Evolutionary conservation across 2,888 invertebrate genomes (phyloP).

Genomic region (Rapana venosa): DNA sequence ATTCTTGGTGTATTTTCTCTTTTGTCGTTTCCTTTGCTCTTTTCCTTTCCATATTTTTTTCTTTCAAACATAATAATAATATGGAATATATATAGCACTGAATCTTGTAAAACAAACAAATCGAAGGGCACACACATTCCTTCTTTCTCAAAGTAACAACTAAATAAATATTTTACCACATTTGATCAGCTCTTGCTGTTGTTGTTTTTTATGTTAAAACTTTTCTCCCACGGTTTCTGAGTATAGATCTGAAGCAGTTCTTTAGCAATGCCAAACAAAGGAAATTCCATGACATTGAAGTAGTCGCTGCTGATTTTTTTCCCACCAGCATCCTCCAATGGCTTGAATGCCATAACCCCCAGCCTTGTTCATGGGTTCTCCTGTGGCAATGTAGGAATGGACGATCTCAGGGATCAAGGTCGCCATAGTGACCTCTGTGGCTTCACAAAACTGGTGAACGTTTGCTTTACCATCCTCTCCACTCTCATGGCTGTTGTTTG

Average conservation of each 20-base stretch:
- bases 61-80: too few species aligned
- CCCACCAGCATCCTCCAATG: conserved; percentile 88
- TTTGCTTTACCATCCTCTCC: conserved; percentile 19
- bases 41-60: too few species aligned
- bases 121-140: too few species aligned
- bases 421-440: conserved; percentile 90
- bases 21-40: too few species aligned
- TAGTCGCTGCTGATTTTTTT: conserved; percentile 89
- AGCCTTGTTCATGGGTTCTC: conserved; percentile 91
- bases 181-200: too few species aligned
- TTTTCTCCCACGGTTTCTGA: neutral
- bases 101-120: too few species aligned
- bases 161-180: too few species aligned
- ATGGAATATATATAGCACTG: too few species aligned
- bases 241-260: conserved; percentile 54
- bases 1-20: too few species aligned
- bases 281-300: conserved; percentile 93
- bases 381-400: conserved; percentile 89
- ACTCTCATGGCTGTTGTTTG: conserved; percentile 2
- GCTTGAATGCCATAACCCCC: conserved; percentile 96
- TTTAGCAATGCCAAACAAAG: conserved; percentile 82
- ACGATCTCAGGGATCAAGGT: conserved; percentile 87
- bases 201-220: too few species aligned
- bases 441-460: conserved; percentile 84
- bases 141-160: too few species aligned